phyloP scores from a whole-genome alignment of 1,140 invertebrate genomes.

The Himalopsyche phryganea region DNA sequence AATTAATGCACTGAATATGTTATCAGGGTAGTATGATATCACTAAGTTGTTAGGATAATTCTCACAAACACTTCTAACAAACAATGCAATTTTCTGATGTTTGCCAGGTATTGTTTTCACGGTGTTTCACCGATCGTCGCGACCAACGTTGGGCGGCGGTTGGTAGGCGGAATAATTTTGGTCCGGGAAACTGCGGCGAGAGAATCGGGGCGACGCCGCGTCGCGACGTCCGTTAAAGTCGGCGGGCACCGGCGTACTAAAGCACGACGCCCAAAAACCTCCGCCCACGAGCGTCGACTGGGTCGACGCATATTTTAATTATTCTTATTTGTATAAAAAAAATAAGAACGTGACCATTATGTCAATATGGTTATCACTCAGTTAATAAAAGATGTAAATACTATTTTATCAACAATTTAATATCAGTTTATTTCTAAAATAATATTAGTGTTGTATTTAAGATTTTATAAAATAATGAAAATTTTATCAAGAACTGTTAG shows the following conservation, averaged over 20 bases:
- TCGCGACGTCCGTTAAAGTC: slow-evolving; percentile 9
- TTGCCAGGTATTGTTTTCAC: not conserved
- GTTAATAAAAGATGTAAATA: too few relatives aligned
- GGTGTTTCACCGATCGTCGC: not conserved
- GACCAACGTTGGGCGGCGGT: not conserved
- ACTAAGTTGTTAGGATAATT: not conserved
- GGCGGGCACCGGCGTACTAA: slow-evolving; percentile 22
- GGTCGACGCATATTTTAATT: not conserved
- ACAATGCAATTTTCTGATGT: too few relatives aligned
- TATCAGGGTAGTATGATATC: not conserved
- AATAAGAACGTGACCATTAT: not conserved
- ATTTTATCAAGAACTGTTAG: too few relatives aligned
- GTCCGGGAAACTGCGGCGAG: not conserved
- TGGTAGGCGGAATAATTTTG: slow-evolving; percentile 7
- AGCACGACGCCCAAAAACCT: not conserved
- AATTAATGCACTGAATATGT: too few relatives aligned
- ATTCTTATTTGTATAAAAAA: not conserved
- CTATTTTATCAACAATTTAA: too few relatives aligned
- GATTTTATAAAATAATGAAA: too few relatives aligned
- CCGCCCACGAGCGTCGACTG: not conserved
- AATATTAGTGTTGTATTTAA: too few relatives aligned
- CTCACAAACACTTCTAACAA: not conserved
- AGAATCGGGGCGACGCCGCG: not conserved
- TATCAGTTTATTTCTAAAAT: too few relatives aligned
- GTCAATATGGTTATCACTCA: not conserved